A percentile compares a stretch with the other conserved stretches of the same genome.
phyloP scores from a whole-genome alignment of 64 coral and sea anemone species.

The Montipora capricornis region DNA sequence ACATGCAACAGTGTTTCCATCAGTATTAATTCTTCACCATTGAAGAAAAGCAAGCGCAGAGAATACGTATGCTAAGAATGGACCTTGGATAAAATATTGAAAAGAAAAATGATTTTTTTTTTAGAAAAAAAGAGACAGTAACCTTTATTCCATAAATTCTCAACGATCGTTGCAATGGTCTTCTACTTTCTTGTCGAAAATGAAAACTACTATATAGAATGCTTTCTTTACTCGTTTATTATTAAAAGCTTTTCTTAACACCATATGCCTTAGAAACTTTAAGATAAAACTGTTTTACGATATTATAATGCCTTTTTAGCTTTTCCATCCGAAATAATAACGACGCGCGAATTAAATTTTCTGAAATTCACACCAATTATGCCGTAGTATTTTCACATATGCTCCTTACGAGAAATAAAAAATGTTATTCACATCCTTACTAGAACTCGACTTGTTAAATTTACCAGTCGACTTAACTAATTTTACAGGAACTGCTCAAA shows the following conservation, averaged over 20 bases:
- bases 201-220: neutral
- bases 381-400: neutral
- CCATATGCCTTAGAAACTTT: neutral
- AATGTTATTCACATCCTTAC: conserved; percentile 6
- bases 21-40: neutral
- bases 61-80: neutral
- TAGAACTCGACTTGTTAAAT: conserved; percentile 29
- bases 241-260: neutral
- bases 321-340: neutral
- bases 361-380: neutral
- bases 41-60: neutral
- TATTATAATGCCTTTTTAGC: neutral
- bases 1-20: no score
- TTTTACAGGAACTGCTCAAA: conserved; percentile 35
- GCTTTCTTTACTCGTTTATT: neutral
- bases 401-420: neutral
- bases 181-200: neutral
- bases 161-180: neutral
- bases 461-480: conserved; percentile 46
- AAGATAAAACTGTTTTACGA: neutral
- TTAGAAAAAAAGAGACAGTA: no score
- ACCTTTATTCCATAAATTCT: neutral
- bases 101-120: no score
- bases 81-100: no score
- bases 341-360: neutral